phyloP scores from a whole-genome alignment of 2,113 vertebrate genomes.

The Rhagologus leucostigma region DNA sequence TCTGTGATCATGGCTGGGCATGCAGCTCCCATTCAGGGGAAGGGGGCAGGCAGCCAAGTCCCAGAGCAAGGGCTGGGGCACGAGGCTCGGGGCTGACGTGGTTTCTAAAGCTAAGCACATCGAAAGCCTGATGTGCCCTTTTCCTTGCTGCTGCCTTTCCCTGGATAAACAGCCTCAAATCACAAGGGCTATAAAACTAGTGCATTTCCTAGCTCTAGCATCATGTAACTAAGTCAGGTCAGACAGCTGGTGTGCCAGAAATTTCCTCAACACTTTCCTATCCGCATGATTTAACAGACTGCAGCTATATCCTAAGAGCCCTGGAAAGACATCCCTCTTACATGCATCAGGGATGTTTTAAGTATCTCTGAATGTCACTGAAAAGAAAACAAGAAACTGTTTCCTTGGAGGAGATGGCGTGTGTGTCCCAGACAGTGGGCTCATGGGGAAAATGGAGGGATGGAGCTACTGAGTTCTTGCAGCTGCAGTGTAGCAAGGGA shows the following conservation, averaged over 20 bases:
- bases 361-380: neutral
- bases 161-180: neutral
- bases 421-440: neutral
- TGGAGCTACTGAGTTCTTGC: neutral
- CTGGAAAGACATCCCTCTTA: neutral
- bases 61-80: neutral
- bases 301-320: neutral
- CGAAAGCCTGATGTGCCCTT: neutral
- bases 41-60: neutral
- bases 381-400: neutral
- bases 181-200: neutral
- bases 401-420: neutral
- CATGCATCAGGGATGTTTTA: neutral
- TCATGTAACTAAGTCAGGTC: neutral
- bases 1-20: rapidly evolving
- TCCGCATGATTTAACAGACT: neutral
- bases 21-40: rapidly evolving
- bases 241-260: neutral
- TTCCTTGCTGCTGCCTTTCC: neutral
- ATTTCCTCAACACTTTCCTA: neutral
- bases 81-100: rapidly evolving
- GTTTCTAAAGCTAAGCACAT: neutral
- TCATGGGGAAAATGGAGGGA: neutral
- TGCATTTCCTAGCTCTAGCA: neutral
- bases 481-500: neutral